These are phyloP conservation scores for Pectinophora gossypiella DNA, from an alignment of 1,140 invertebrate species.

Conservation along the genomic window DNA sequence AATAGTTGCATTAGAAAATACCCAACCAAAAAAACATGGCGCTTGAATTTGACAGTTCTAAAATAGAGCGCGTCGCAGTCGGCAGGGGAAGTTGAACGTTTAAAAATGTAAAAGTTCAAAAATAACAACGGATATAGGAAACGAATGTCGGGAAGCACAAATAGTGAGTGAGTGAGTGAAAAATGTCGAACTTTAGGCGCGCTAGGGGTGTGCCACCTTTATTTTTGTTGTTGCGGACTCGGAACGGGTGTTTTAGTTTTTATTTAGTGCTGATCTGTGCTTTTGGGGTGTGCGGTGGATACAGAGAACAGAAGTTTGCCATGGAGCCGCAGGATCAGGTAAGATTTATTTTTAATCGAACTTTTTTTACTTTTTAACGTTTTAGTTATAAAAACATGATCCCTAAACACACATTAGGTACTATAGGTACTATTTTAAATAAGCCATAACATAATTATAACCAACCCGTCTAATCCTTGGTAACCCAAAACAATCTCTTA, in stretches of 20 bases:
- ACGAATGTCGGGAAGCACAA: conserved; percentile 17
- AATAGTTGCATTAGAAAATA: conserved; percentile 28
- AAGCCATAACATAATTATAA: too few species aligned
- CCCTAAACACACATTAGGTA: too few species aligned
- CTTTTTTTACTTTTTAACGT: too few species aligned
- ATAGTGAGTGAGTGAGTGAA: conserved; percentile 20
- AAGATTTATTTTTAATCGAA: too few species aligned
- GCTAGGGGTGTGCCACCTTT: conserved; percentile 48
- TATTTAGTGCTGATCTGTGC: conserved; percentile 34
- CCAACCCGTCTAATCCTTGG: too few species aligned
- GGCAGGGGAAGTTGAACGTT: conserved; percentile 37
- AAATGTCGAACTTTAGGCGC: conserved; percentile 47
- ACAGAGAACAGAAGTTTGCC: conserved; percentile 78
- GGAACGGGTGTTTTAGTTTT: conserved; percentile 19
- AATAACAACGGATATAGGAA: conserved; percentile 28
- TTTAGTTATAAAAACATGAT: too few species aligned
- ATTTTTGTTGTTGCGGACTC: conserved; percentile 60
- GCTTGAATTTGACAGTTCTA: conserved; percentile 21
- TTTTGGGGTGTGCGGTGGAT: conserved; percentile 41
- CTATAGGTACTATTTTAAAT: too few species aligned
- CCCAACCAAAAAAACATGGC: conserved; percentile 47
- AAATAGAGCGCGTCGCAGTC: conserved; percentile 29
- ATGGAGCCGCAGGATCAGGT: conserved; percentile 88
- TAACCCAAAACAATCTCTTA: too few species aligned
- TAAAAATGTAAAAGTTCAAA: conserved; percentile 20